Percentiles rank a stretch among this genome's conserved stretches.
Evolutionary conservation across 2,797 vertebrate species (phyloP).

Genomic region (Bovichtus diacanthus): DNA sequence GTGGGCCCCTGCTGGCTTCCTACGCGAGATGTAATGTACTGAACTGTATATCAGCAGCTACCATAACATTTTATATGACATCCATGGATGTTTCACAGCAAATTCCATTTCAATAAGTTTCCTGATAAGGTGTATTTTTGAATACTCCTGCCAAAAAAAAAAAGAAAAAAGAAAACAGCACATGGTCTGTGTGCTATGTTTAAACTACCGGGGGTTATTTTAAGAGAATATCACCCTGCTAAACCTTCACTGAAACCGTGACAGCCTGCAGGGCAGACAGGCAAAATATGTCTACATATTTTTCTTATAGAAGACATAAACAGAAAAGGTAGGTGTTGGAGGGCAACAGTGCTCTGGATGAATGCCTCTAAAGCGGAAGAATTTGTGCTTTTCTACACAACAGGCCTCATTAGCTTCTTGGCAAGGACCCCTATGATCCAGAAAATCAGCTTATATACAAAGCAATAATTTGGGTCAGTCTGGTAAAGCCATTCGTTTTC

Average conservation of each 20-base stretch:
- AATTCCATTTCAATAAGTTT: constrained; percentile 16
- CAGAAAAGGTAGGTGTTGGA: constrained; percentile 46
- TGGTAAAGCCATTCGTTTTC: constrained; percentile 26
- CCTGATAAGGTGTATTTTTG: neutral
- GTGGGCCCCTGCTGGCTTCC: constrained; percentile 60
- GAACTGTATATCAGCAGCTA: constrained; percentile 47
- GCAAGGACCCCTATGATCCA: constrained; percentile 45
- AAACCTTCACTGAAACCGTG: constrained; percentile 25
- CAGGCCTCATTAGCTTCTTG: constrained; percentile 62
- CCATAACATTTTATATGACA: constrained; percentile 27
- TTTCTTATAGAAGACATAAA: constrained; percentile 27
- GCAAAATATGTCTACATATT: constrained; percentile 53
- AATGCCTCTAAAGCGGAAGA: constrained; percentile 37
- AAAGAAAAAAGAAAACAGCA: neutral
- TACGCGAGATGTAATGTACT: constrained; percentile 48
- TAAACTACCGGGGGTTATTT: constrained; percentile 27
- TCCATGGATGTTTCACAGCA: constrained; percentile 33
- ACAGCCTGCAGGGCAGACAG: constrained; percentile 43
- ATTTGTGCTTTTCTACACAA: constrained; percentile 57
- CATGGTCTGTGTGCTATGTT: constrained; percentile 1
- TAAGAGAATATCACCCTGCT: constrained; percentile 12
- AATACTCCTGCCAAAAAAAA: neutral
- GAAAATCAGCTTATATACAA: constrained; percentile 66
- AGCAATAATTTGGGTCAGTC: constrained; percentile 55
- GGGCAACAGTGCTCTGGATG: constrained; percentile 29